A percentile compares a stretch with the other conserved stretches of the same genome.
phyloP scores from a whole-genome alignment of 2,888 invertebrate species.

The Tachina lurida region DNA sequence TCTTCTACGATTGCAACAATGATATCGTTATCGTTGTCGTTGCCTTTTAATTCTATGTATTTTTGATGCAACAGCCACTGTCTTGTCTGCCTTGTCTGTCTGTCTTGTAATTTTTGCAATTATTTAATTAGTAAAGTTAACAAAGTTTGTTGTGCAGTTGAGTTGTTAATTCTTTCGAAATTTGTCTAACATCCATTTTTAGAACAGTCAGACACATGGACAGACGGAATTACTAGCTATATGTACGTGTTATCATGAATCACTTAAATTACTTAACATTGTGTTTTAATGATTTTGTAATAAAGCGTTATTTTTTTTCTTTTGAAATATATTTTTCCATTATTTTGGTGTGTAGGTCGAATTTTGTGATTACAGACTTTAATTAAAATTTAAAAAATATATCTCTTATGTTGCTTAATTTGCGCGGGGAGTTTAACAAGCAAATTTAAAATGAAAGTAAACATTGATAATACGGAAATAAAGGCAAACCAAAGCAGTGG shows the following conservation, averaged over 20 bases:
- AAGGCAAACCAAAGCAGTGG: not conserved
- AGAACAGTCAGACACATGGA: conserved; percentile 20
- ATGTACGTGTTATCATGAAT: conserved; percentile 30
- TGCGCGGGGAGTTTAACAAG: not conserved
- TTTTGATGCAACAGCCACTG: conserved; percentile 40
- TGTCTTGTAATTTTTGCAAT: conserved; percentile 41
- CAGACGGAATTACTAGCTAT: conserved; percentile 5
- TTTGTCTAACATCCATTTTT: conserved; percentile 42
- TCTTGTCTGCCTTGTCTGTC: not conserved
- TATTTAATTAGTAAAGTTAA: conserved; percentile 59
- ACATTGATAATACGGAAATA: not conserved
- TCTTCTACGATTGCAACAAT: not conserved
- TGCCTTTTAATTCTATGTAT: conserved; percentile 33
- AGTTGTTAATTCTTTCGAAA: conserved; percentile 2
- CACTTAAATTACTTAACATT: conserved; percentile 43
- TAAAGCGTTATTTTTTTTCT: conserved; percentile 4
- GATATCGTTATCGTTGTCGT: not conserved
- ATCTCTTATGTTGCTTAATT: not conserved
- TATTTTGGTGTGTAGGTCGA: conserved; percentile 51
- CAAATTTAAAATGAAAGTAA: not conserved
- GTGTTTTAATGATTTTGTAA: conserved; percentile 53
- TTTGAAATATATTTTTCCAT: not conserved
- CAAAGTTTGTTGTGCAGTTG: conserved; percentile 40
- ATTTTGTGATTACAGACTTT: conserved; percentile 25
- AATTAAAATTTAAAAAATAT: not conserved